phyloP scores from a whole-genome alignment of 2,888 invertebrate species.

The Siphonodentalium dalli region DNA sequence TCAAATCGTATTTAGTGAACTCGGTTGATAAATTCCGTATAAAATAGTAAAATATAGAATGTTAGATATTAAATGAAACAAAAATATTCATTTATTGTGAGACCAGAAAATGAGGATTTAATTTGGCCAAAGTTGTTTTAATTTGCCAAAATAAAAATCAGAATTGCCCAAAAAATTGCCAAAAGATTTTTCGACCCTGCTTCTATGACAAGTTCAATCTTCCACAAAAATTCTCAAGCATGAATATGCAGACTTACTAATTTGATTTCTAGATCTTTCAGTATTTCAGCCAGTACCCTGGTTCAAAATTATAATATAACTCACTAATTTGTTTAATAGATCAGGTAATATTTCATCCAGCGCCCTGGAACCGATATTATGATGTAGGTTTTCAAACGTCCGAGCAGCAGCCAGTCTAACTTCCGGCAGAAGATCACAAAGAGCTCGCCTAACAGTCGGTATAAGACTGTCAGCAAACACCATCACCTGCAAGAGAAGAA shows the following conservation, averaged over 20 bases:
- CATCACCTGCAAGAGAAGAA: constrained; percentile 68
- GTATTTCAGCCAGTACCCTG: no score
- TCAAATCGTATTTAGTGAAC: no score
- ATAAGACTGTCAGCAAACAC: constrained; percentile 87
- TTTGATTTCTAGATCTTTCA: no score
- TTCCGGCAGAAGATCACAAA: constrained; percentile 91
- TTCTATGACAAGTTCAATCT: neutral
- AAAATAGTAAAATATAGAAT: neutral
- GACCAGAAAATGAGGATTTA: no score
- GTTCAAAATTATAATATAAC: no score
- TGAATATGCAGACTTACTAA: no score
- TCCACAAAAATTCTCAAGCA: no score
- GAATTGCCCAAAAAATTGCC: neutral
- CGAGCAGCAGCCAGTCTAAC: constrained; percentile 92
- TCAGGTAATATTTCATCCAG: constrained; percentile 95
- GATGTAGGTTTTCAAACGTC: constrained; percentile 95
- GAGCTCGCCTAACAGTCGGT: constrained; percentile 88
- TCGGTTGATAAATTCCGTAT: no score
- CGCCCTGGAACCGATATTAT: constrained; percentile 90
- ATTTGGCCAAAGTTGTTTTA: no score
- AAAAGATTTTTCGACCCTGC: neutral
- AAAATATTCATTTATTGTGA: no score
- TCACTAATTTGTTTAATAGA: constrained; percentile 80
- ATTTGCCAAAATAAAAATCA: neutral
- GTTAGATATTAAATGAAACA: no score